phyloP scores from a whole-genome alignment of 2,888 invertebrate genomes.

The Peribatodes rhomboidaria region DNA sequence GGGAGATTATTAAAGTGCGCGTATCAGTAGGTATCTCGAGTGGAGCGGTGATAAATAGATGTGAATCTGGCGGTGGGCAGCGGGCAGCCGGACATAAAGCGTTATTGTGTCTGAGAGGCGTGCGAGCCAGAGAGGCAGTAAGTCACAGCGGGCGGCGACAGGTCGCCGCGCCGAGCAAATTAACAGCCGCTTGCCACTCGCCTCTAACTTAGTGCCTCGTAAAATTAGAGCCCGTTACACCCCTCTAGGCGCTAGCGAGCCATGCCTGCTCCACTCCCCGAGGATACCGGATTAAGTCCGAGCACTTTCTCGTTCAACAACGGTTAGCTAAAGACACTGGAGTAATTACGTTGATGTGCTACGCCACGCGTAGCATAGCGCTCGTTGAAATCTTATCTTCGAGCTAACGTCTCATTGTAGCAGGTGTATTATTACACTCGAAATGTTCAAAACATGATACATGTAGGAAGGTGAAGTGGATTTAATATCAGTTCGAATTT shows the following conservation, averaged over 20 bases:
- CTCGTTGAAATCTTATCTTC: slow-evolving; percentile 37
- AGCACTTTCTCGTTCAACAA: slow-evolving; percentile 68
- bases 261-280: slow-evolving; percentile 59
- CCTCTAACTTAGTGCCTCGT: slow-evolving; percentile 84
- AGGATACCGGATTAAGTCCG: slow-evolving; percentile 65
- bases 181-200: slow-evolving; percentile 82
- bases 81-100: slow-evolving; percentile 54
- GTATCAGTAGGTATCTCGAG: slow-evolving; percentile 53
- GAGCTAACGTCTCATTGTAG: slow-evolving; percentile 13
- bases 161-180: slow-evolving; percentile 79
- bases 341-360: slow-evolving; percentile 35
- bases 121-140: slow-evolving; percentile 60
- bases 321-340: slow-evolving; percentile 60
- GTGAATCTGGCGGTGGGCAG: slow-evolving; percentile 54
- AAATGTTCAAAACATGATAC: slow-evolving; percentile 25
- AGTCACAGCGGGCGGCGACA: slow-evolving; percentile 84
- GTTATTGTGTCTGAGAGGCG: slow-evolving; percentile 54
- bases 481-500: slow-evolving; percentile 37
- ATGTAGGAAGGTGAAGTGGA: slow-evolving; percentile 21
- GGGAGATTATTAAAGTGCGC: slow-evolving; percentile 56
- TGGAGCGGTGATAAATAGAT: slow-evolving; percentile 61
- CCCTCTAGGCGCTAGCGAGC: slow-evolving; percentile 69
- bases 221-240: slow-evolving; percentile 82
- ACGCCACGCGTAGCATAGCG: slow-evolving; percentile 2
- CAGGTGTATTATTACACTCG: slow-evolving; percentile 24